Base-by-base conservation (phyloP, 2,888 invertebrate genomes). In the Drosophila atripex region DNA sequence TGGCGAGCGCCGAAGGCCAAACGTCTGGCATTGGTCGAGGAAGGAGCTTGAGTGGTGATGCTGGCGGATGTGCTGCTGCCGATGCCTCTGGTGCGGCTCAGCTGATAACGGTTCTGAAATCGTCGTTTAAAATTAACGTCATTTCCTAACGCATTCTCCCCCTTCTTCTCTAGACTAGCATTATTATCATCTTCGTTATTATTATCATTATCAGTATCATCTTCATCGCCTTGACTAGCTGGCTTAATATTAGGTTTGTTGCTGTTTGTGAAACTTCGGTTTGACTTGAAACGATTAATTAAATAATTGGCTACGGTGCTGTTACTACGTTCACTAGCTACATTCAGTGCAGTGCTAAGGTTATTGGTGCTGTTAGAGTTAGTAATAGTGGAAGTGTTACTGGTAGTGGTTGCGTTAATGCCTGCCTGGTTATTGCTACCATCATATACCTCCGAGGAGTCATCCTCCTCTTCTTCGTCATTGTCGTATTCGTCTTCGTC, bases 71-170 rank as follows among this genome's bases (percentile, higher is more conserved):
- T 55, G 73, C 66, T 49, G 78, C 54, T 38, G 79, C 65, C 35
- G 52, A 73, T 66, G 71, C 75, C 69, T 77, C 87, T 77, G 77
- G 88, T 85, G 78, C 89, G 89, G 86, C 83, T 90, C 80, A 87
- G 88, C 77, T 90, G 89, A 86, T 85, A 88, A 47, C 74, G 86
- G 88, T 89, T 91, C 91, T 91, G 91, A 91, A 91, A 91, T 89
- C 91, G 91, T 86, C 90, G 90, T 88, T 88, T 90, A 88, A 88
- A 89, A 90, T 90, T 90, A 90, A 89, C 88, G 80, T 87, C 85
- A 86, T 79, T 87, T 78, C 89, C 88, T 78, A 80, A 56, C 70
- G 71, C 72, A 79, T 79, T 76, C 69, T 51, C 52, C 55, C 56
- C 72, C 49, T 64, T 54, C 54, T 61, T 65, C 66, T 76, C 65